Base-by-base conservation (phyloP, 92 coral and sea anemone genomes). In the Zoanthus gigantus region DNA sequence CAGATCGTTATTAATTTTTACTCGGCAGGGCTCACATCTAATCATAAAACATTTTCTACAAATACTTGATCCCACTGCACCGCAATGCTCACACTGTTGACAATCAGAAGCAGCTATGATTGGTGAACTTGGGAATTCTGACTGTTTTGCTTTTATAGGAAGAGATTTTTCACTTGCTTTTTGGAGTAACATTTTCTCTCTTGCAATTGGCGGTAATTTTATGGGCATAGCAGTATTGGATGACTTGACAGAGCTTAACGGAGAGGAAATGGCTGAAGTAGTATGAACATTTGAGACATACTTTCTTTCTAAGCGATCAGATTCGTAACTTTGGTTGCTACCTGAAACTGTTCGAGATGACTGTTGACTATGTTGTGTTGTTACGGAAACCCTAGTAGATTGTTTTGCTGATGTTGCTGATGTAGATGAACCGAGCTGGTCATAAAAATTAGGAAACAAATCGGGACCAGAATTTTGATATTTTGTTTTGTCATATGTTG, bases 11-110 rank as follows among this genome's bases (percentile, higher is more conserved):
- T 10, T 29, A 47, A 65, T 47, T 14, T 67, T 46, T 28, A 12
- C 5, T 28, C 1, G 5, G 75, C 85, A 81, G 4, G 6, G 1
- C 1, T 81, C 31, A 45, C 85, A 81, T 17, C 29, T n/a, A 17
- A 65, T 13, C 7, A 5, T 12, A 13, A 46, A 66, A 66, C 85
- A 81, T 2, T 28, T 9, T 16, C 32, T 13, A 28, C 85, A 81
- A 15, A 81, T 66, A 15, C 44, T 28, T 12, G 63, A 23, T 45
- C 85, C 85, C 46, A 65, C n/a, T 1, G 12, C 28, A 3, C 6
- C 23, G 16, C 85, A 81, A 9, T 81, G 85, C 18, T 81, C 85
- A 81, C 85, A 81, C 0, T 57, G n/a, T 16, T 74, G 23, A 12
- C 60, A 29, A 2, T 18, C 42, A 4, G 7, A 31, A 52, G 14